These are phyloP conservation scores for Dugesia japonica DNA, from an alignment of 2,888 invertebrate species.

Conservation along the genomic window DNA sequence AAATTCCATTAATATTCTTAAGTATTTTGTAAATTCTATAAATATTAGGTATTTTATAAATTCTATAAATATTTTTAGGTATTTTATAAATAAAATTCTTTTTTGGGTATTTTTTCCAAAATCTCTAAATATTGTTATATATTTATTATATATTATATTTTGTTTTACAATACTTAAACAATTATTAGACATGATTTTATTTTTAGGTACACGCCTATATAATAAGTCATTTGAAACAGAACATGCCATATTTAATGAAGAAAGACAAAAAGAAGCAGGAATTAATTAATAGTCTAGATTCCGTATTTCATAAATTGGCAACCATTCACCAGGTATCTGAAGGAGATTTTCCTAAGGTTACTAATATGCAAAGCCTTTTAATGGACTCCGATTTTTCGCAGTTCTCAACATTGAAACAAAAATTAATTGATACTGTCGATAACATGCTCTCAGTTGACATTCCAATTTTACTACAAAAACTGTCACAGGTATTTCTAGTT, in stretches of 20 bases:
- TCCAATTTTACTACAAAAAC: slow-evolving; percentile 80
- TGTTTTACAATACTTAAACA: no score
- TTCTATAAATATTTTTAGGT: no score
- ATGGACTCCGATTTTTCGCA: slow-evolving; percentile 63
- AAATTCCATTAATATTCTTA: no score
- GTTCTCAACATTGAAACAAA: slow-evolving; percentile 75
- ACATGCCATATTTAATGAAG: slow-evolving; percentile 90
- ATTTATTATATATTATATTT: not conserved
- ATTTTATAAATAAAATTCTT: no score
- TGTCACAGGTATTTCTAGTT: slow-evolving; percentile 56
- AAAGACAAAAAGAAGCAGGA: slow-evolving; percentile 94
- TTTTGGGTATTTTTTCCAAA: no score
- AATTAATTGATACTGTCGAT: slow-evolving; percentile 76
- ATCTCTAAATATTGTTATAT: not conserved
- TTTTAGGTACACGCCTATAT: slow-evolving; percentile 88
- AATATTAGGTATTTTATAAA: not conserved
- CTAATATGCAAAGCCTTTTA: slow-evolving; percentile 65
- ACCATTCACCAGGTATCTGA: slow-evolving; percentile 83
- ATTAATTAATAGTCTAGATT: slow-evolving; percentile 71
- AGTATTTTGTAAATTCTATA: no score
- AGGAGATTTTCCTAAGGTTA: slow-evolving; percentile 93
- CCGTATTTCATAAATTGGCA: slow-evolving; percentile 71
- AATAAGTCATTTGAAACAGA: slow-evolving; percentile 75
- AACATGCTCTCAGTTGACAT: slow-evolving; percentile 89
- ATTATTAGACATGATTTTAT: no score